Base-by-base conservation (phyloP, 2,113 vertebrate genomes). In the Hystrix cristata region DNA sequence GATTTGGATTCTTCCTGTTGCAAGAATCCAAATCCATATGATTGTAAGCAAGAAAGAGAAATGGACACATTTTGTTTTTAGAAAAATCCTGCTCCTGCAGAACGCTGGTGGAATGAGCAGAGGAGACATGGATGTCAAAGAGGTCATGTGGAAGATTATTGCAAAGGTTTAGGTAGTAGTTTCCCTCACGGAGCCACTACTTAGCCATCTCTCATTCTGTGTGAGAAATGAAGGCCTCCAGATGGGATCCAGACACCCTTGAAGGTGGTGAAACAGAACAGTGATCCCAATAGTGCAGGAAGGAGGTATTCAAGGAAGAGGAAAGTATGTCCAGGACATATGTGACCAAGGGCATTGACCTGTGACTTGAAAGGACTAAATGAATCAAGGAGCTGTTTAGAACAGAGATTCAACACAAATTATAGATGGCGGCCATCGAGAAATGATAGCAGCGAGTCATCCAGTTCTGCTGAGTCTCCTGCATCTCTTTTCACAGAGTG, bases 61-160 rank as follows among this genome's bases (percentile, higher is more conserved):
- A 57, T 67, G n/a, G 76, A 64, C 29, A 11, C 34, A 48, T 51
- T 65, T 79, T 72, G 8, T 31, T 5, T 87, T 97, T 18, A 57
- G 34, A 72, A 64, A 80, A 90, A 62, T 27, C 8, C 31, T 96
- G 16, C 16, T 80, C 11, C 59, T 64, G 43, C 7, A 65, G 64
- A 84, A 69, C n/a, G 43, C 51, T 10, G 15, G 38, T 69, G 5
- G 34, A 79, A 97, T 27, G 19, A 90, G 46, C 25, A 62, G 13
- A 10, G n/a, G 57, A 97, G 34, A 92, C 15, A 87, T 9, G 46
- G 18, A 87, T 78, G 21, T 91, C 64, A 93, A 87, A 86, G 27
- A 12, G 8, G 93, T 13, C 62, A 69, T 27, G 67, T 65, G 34
- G 8, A 51, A 82, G 14, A 79, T 13, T 14, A 16, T 7, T 87